Evolutionary conservation across 2,113 vertebrate species (phyloP), one percentile per base, ranked within the genome.

Genomic region (Coptodon rendalli): DNA sequence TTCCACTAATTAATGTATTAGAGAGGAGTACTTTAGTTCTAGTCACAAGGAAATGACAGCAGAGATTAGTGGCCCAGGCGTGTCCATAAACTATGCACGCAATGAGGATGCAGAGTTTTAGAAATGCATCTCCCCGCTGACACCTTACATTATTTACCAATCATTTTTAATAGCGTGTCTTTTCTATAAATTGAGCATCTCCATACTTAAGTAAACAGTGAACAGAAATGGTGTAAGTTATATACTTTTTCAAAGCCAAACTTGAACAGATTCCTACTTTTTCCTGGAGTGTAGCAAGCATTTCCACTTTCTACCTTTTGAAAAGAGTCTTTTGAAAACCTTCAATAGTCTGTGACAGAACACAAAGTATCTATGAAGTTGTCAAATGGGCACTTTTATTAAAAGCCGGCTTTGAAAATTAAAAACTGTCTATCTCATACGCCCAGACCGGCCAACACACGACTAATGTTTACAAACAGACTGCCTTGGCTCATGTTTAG

Each of bases 401-500:
- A 91, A 87, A 88, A 94, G 92, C n/a, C 63, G 80, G 82, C 79
- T 90, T 66, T 90, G 86, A 92, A 93, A 93, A 88, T 59, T 54
- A 81, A 59, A 87, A 91, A 83, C 27, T 2, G 86, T 73, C 80
- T 83, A 73, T 86, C 57, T 88, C 43, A 36, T 24, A 16, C 6
- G 7, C 80, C 63, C 48, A 85, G 84, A 76, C 73, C 5, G 19
- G 86, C 34, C 50, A 84, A 80, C 50, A 31, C 56, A 85, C 66
- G 79, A 73, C 22, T 59, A 53, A 59, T 43, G 82, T 59, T 89
- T 79, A 29, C 40, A 86, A 53, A 84, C 31, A 68, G 27, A 66
- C 59, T 19, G 43, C 53, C 54, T 9, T 9, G 11, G 9, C 61
- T 87, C 13, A 27, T 34, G 76, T 80, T 90, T 59, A 86, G 71